Percentiles rank a stretch among this genome's conserved stretches.
phyloP scores from a whole-genome alignment of 2,888 invertebrate genomes.

The Leptothorax acervorum region DNA sequence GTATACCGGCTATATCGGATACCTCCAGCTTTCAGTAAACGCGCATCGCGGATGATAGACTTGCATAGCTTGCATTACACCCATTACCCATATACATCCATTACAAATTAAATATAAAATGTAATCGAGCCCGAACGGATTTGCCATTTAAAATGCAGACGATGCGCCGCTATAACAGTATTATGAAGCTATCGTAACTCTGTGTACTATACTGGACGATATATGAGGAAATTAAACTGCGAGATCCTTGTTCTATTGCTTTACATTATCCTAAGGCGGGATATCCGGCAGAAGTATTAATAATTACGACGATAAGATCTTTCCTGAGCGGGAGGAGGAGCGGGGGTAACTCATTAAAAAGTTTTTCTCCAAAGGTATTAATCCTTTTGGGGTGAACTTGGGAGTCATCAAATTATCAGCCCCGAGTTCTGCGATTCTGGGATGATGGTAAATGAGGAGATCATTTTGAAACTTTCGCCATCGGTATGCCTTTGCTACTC shows the following conservation, averaged over 20 bases:
- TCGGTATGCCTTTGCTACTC: conserved; percentile 38
- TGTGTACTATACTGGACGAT: background rate
- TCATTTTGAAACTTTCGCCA: conserved; percentile 58
- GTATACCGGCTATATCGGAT: background rate
- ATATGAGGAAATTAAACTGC: conserved; percentile 48
- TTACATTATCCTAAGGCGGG: conserved; percentile 36
- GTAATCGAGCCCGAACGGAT: conserved; percentile 17
- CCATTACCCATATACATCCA: background rate
- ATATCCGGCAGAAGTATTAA: conserved; percentile 57
- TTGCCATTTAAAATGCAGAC: conserved; percentile 2
- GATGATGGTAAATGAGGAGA: conserved; percentile 59
- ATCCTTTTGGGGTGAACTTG: conserved; percentile 54
- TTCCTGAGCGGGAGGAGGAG: background rate
- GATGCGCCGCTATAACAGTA: background rate
- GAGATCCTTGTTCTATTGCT: background rate
- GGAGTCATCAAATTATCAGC: conserved; percentile 66
- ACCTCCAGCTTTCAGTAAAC: background rate
- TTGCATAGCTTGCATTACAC: background rate
- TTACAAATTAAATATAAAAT: conserved; percentile 31
- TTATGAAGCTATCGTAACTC: background rate
- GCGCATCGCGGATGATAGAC: background rate
- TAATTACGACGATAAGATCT: conserved; percentile 57
- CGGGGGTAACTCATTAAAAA: conserved; percentile 67
- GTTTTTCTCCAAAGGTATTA: conserved; percentile 61
- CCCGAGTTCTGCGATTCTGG: conserved; percentile 52